Base-by-base conservation (phyloP, 2,888 invertebrate genomes). In the Eupithecia vulgata region DNA sequence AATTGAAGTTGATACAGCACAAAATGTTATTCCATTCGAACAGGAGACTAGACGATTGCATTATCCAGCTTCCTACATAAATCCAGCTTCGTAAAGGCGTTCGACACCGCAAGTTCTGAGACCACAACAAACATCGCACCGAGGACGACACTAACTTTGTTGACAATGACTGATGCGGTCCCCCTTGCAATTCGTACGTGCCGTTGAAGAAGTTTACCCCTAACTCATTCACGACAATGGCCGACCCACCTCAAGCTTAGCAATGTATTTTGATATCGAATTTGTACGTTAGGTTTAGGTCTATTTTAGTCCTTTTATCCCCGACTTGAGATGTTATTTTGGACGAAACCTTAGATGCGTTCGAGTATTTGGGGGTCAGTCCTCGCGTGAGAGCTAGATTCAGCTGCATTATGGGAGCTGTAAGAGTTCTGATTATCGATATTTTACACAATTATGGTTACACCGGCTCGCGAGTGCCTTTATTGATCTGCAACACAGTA, bases 121-220 rank as follows among this genome's bases (percentile, higher is more conserved):
- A 72, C 67, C 89, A 88, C 90, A 90, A 88, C 88, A 91, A 91
- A 92, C 88, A 91, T 88, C 85, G 83, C 85, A 81, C 57, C 57
- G 83, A 45, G 67, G 67, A 64, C 70, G 69, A 59, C 57, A 89
- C 89, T 90, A 91, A 92, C 86, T 91, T 91, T 88, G 90, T 90
- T 91, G 93, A 92, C 93, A 92, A 91, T 90, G 91, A 91, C 89
- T 89, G 91, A 93, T 92, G 90, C 86, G 81, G 81, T 82, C 75
- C 67, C 70, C 66, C 59, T 79, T 81, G 82, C 83, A 85, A 87
- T 88, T 87, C 85, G 83, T 85, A 85, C 86, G 85, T 86, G 84
- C 84, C 81, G 80, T 85, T 87, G 85, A 84, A 88, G 82, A 86
- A 88, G 84, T 87, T 87, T 81, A 81, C 79, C 81, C 84, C 77